These are phyloP conservation scores for Neodon shergylaensis DNA, from an alignment of 2,113 vertebrate genomes.

Conservation along the genomic window DNA sequence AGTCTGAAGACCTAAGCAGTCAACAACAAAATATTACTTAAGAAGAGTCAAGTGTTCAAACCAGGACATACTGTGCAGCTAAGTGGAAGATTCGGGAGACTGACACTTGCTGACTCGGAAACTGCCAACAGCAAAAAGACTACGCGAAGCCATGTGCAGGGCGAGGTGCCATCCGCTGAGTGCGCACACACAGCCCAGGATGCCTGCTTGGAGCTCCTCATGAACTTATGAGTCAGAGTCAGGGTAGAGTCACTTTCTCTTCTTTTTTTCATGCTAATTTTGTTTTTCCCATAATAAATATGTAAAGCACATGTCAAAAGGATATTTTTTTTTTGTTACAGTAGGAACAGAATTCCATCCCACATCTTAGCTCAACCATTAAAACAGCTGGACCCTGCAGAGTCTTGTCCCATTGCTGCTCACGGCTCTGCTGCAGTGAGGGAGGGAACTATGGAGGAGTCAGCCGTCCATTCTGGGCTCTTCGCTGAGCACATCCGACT, in stretches of 20 bases:
- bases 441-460: neutral
- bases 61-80: accelerated
- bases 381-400: neutral
- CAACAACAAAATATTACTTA: too few species aligned
- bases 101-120: neutral
- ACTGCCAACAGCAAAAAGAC: neutral
- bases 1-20: neutral
- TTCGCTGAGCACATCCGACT: neutral
- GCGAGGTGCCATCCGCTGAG: neutral
- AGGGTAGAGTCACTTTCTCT: neutral
- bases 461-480: neutral
- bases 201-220: accelerated
- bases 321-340: neutral
- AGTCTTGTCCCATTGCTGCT: neutral
- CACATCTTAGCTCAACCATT: neutral
- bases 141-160: neutral
- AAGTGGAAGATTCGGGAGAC: neutral
- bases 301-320: neutral
- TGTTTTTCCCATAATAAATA: neutral
- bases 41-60: neutral
- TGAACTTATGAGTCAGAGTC: neutral
- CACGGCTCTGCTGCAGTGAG: accelerated
- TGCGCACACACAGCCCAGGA: neutral
- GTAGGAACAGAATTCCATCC: accelerated
- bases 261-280: neutral